Evolutionary conservation across 2,113 vertebrate species (phyloP), one percentile per base, ranked within the genome.

Genomic region (Anolis carolinensis): DNA sequence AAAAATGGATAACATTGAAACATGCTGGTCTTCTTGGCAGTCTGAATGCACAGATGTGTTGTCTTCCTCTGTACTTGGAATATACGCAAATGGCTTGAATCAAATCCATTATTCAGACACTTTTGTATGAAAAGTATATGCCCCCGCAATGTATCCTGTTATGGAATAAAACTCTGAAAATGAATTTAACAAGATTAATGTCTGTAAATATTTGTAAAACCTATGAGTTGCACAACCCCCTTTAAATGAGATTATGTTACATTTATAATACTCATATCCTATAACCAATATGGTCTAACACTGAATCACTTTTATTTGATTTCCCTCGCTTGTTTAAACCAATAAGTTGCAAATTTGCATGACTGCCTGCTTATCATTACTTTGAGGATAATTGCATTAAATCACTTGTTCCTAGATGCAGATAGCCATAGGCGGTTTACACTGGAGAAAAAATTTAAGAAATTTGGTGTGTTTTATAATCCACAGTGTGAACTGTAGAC

Each of bases 151-250:
- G 90, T 91, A 90, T 95, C 92, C 91, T 90, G 84, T 94, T 94
- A 93, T 82, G 84, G 90, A 94, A 93, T 92, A 94, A 91, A 95
- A 92, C 89, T 92, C 89, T 94, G 62, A 75, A 94, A 95, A 92
- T 93, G 79, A 93, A 90, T 78, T 91, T 95, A 95, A 94, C 86
- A 90, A 94, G 91, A 95, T 95, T 95, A 95, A 93, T 92, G 93
- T 91, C 93, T 93, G 90, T 95, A 95, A 92, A 94, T 94, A 93
- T 95, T 95, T 94, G 89, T 93, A 94, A 94, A 93, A 93, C 89
- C 79, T 94, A 44, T 85, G 89, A 82, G 88, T 90, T 92, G 86
- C 74, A 89, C 78, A 68, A 85, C 84, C 82, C 91, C 84, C 86
- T 92, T 32, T 81, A 92, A 94, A 95, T 94, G 86, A 91, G 91